A percentile compares a stretch with the other conserved stretches of the same genome.
Conservation (phyloP, 1,140 invertebrate genomes). For the Sesamia nonagrioides region DNA sequence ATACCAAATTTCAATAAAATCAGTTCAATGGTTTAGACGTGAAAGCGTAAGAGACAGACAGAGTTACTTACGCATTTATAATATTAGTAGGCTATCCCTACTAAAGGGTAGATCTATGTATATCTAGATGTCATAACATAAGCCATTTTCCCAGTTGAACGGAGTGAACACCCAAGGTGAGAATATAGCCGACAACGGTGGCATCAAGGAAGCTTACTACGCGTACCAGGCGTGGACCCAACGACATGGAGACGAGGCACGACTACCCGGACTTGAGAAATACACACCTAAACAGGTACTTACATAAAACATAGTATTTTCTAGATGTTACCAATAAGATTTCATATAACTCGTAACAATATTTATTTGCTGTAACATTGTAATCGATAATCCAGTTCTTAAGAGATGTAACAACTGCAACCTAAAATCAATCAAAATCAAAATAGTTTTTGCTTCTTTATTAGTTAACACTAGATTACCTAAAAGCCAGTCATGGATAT, state of each 20-base stretch:
- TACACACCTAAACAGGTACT: constrained; percentile 90
- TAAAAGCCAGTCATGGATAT: constrained; percentile 19
- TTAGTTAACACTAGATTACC: constrained; percentile 31
- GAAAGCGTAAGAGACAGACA: no score
- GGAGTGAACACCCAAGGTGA: constrained; percentile 96
- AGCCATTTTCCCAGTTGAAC: constrained; percentile 90
- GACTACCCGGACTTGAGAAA: constrained; percentile 90
- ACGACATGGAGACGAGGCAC: constrained; percentile 89
- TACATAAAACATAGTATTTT: not conserved
- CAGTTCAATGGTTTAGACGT: no score
- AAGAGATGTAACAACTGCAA: not conserved
- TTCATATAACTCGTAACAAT: not conserved
- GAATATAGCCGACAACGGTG: constrained; percentile 97
- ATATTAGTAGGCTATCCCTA: no score
- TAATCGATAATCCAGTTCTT: not conserved
- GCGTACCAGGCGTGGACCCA: constrained; percentile 92
- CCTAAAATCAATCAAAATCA: constrained; percentile 31
- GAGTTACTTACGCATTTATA: no score
- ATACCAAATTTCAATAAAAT: no score
- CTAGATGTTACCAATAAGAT: no score
- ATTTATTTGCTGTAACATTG: not conserved
- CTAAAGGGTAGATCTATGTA: not conserved
- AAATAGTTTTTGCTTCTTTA: constrained; percentile 22
- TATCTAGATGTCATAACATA: no score
- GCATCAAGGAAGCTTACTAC: constrained; percentile 95